phyloP scores from a whole-genome alignment of 2,888 invertebrate genomes.

The Liodrosophila aerea region DNA sequence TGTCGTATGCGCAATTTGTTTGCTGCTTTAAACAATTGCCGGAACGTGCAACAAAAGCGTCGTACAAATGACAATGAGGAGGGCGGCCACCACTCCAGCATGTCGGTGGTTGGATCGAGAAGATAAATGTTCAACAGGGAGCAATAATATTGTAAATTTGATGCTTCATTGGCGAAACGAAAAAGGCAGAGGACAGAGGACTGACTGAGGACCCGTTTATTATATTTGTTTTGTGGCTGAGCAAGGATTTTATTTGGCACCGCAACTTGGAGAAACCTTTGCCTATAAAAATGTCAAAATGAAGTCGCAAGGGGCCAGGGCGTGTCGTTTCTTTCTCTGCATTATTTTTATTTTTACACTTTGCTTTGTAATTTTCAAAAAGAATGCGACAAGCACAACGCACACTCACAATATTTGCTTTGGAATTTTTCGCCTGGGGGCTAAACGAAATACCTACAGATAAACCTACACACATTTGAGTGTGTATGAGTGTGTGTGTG shows the following conservation, averaged over 20 bases:
- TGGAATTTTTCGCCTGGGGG: conserved; percentile 35
- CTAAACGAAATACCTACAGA: conserved; percentile 39
- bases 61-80: neutral
- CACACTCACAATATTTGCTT: conserved; percentile 48
- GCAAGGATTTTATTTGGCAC: conserved; percentile 16
- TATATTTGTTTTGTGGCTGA: conserved; percentile 48
- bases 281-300: conserved; percentile 56
- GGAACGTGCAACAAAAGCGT: conserved; percentile 60
- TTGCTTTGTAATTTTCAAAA: conserved; percentile 22
- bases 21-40: conserved; percentile 65
- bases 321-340: conserved; percentile 5
- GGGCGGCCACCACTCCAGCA: neutral
- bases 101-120: conserved; percentile 2
- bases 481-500: conserved; percentile 11
- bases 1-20: conserved; percentile 64
- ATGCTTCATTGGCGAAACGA: conserved; percentile 47
- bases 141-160: conserved; percentile 73
- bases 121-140: conserved; percentile 69
- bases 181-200: neutral
- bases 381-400: conserved; percentile 29
- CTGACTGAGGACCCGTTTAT: conserved; percentile 29
- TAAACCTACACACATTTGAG: conserved; percentile 14
- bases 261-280: conserved; percentile 21
- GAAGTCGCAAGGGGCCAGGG: conserved; percentile 41
- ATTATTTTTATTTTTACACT: conserved; percentile 5